Percentiles rank a stretch among this genome's conserved stretches.
These are phyloP conservation scores for Eustalomyia histrio DNA, from an alignment of 2,888 invertebrate species.

Conservation along the genomic window DNA sequence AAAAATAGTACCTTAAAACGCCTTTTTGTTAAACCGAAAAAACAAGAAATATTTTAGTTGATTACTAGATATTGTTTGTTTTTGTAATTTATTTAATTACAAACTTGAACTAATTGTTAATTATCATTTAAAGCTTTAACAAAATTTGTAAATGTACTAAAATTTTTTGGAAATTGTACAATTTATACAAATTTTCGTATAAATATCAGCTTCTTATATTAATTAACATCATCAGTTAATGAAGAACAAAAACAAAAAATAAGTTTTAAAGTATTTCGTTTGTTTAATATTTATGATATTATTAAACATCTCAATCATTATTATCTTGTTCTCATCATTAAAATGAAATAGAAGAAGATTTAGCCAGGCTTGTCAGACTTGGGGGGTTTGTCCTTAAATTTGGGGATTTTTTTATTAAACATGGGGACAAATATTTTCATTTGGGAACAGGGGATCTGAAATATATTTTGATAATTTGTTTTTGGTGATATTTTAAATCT, in stretches of 20 bases:
- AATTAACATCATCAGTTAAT: conserved; percentile 29
- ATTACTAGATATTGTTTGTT: conserved; percentile 28
- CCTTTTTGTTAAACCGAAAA: conserved; percentile 1
- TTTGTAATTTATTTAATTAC: not conserved
- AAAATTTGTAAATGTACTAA: not conserved
- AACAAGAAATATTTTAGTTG: not conserved
- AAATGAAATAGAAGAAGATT: conserved; percentile 34
- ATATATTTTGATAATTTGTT: too few species aligned
- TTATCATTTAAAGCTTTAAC: conserved; percentile 15
- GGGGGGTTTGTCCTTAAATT: too few species aligned
- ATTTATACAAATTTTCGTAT: conserved; percentile 26
- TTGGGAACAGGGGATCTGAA: too few species aligned
- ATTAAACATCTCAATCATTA: conserved; percentile 40
- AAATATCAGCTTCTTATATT: conserved; percentile 42
- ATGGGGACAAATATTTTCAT: too few species aligned
- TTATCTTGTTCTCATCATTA: conserved; percentile 36
- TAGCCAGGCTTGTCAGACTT: too few species aligned
- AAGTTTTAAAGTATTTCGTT: not conserved
- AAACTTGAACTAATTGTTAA: conserved; percentile 22
- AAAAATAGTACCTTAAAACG: conserved; percentile 40
- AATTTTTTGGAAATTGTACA: conserved; percentile 3
- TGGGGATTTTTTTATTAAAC: too few species aligned
- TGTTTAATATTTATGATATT: conserved; percentile 8
- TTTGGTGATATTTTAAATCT: too few species aligned
- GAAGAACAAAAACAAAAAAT: not conserved